phyloP scores from a whole-genome alignment of 2,888 invertebrate species.

The Cyrtodaria siliqua region DNA sequence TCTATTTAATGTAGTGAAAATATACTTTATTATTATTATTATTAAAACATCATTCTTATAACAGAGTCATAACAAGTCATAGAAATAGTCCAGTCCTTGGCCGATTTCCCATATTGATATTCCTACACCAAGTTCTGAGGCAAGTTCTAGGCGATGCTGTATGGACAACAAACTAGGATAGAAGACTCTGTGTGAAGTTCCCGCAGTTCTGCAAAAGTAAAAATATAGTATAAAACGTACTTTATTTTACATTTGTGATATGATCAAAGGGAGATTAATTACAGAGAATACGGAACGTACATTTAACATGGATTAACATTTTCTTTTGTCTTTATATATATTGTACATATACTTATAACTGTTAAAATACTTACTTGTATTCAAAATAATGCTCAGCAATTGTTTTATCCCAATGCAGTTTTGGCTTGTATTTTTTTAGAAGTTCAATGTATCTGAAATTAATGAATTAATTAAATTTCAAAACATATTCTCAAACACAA shows the following conservation, averaged over 20 bases:
- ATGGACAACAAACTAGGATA: constrained; percentile 96
- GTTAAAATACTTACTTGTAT: constrained; percentile 92
- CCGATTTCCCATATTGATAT: constrained; percentile 98
- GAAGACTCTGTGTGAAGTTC: constrained; percentile 91
- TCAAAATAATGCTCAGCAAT: constrained; percentile 93
- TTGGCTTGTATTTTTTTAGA: constrained; percentile 91
- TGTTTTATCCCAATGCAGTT: constrained; percentile 92
- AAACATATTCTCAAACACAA: no score
- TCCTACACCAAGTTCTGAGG: constrained; percentile 92
- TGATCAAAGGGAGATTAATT: no score
- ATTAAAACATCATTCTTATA: no score
- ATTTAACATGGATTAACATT: no score
- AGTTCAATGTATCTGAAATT: constrained; percentile 88
- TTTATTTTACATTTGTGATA: no score
- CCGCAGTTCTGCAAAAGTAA: constrained; percentile 15
- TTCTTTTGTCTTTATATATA: no score
- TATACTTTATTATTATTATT: no score
- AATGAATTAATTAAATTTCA: no score
- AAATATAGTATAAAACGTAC: no score
- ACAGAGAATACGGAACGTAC: no score
- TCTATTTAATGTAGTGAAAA: no score
- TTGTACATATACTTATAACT: no score
- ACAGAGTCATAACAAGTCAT: constrained; percentile 93
- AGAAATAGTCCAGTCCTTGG: constrained; percentile 97
- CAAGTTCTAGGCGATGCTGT: constrained; percentile 92